Evolutionary conservation across 2,113 vertebrate genomes (phyloP), one percentile per base, ranked within the genome.

Genomic region (Carollia perspicillata): DNA sequence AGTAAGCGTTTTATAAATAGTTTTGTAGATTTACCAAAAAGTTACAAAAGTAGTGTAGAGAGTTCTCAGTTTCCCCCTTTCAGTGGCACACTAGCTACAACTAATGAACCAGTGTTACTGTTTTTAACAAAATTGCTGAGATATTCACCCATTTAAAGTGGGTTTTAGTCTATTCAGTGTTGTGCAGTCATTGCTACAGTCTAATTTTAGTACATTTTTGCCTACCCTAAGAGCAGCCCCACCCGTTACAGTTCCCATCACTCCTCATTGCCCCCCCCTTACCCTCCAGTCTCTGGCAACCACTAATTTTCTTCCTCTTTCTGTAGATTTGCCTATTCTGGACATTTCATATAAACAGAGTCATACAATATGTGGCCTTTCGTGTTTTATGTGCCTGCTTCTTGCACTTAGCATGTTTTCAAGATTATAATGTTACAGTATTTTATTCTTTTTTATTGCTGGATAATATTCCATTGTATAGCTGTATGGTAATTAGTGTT

Each of bases 201-300:
- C 26, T 93, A 78, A 42, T 55, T 91, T 89, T 89, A 84, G 86
- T 53, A 80, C 37, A n/a, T 78, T 90, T 88, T 94, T 89, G 47
- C 53, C 22, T 8, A 20, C 44, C 16, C 13, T 51, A 30, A 95
- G 74, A 17, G 42, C 71, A 68, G 47, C 23, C 37, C 69, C 47
- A 66, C 75, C 58, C 20, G 13, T 20, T 12, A n/a, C 30, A 47
- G 40, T 53, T 40, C n/a, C 30, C 30, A 18, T 72, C 55, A 17
- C 1, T 63, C 20, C 16, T 4, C 42, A 51, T 33, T 28, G 28
- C 7, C 6, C 18, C 4, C 4, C 6, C 30, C 5, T 35, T 16
- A 12, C 26, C 23, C 63, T 66, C 53, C 53, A 60, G 51, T 6
- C 78, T 33, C 26, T 60, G 26, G 30, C 18, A 74, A 23, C 63